Evolutionary conservation across 2,797 vertebrate species (phyloP).

Genomic region (Poeciliopsis paucimaculata): DNA sequence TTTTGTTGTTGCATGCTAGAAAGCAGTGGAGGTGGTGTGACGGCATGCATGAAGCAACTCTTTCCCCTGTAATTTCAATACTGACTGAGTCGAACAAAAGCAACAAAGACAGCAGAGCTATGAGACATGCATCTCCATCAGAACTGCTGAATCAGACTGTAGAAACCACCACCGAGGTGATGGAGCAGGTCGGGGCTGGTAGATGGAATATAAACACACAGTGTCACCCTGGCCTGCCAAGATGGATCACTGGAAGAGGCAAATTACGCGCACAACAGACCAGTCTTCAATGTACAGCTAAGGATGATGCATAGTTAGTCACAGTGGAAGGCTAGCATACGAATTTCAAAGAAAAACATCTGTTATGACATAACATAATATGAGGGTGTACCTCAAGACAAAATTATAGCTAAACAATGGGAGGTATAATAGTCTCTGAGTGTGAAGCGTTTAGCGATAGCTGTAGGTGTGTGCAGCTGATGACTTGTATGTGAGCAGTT

Average conservation of each 20-base stretch:
- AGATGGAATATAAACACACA: constrained; percentile 54
- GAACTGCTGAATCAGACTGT: constrained; percentile 44
- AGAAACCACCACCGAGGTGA: constrained; percentile 41
- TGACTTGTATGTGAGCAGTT: not conserved
- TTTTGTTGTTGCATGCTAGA: constrained; percentile 10
- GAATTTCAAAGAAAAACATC: constrained; percentile 55
- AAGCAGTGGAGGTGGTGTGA: constrained; percentile 29
- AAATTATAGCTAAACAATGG: constrained; percentile 32
- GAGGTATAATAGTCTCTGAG: constrained; percentile 3
- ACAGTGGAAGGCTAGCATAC: constrained; percentile 44
- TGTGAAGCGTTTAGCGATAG: constrained; percentile 2
- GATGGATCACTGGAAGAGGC: constrained; percentile 31
- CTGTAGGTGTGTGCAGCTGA: constrained; percentile 1
- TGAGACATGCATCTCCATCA: constrained; percentile 29
- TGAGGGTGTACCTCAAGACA: constrained; percentile 21
- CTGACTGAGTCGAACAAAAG: constrained; percentile 56
- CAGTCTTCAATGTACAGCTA: constrained; percentile 38
- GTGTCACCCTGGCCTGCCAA: constrained; percentile 45
- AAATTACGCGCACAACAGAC: constrained; percentile 35
- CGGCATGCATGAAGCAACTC: constrained; percentile 29
- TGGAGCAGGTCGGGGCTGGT: constrained; percentile 59
- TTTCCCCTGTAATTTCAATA: constrained; percentile 57
- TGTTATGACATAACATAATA: constrained; percentile 60
- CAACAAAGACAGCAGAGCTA: constrained; percentile 34
- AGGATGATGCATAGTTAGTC: constrained; percentile 60